Evolutionary conservation across 2,888 invertebrate genomes (phyloP), one percentile per base, ranked within the genome.

Genomic region (Gymnosoma rotundatum): DNA sequence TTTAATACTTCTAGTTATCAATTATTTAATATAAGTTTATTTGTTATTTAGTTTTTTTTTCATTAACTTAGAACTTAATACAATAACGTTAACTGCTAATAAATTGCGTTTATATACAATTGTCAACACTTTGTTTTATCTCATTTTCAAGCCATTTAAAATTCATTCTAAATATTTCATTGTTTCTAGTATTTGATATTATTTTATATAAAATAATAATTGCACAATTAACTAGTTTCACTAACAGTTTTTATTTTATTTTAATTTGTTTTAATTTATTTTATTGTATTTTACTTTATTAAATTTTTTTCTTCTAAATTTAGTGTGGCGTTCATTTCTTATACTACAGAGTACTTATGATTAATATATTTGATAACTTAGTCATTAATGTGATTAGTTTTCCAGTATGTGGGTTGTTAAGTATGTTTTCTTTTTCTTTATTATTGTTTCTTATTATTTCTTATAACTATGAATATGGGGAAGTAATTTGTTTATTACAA

Each of bases 181-280:
- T 58, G 60, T 66, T 66, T 56, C 80, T 80, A 80, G 8, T 9
- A 67, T 67, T 48, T 69, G 63, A 78, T 66, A 73, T 70, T 73
- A 48, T 76, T 83, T 73, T 50, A 42, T 67, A 70, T 70, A 54
- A 56, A 66, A 78, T 81, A 60, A 75, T 78, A 83, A 86, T 85
- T 84, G 84, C 86, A 78, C 85, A 42, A 82, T 66, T 83, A 78
- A 80, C 73, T 81, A 80, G 64, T 78, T 85, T 83, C 45, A 72
- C 78, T 88, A 87, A 88, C 85, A 86, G 76, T 58, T 69, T 78
- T 32, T 7, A 32, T 8, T 60, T 86, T 85, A 86, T 38, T 38
- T 84, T 67, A 69, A 48, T 42, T 64, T 81, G 78, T 36, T 12
- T 45, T 38, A 4, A n/a, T 12, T 45, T 38, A 4, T n/a, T n/a